phyloP scores from a whole-genome alignment of 2,888 invertebrate species.

The Keiferia lycopersicella region DNA sequence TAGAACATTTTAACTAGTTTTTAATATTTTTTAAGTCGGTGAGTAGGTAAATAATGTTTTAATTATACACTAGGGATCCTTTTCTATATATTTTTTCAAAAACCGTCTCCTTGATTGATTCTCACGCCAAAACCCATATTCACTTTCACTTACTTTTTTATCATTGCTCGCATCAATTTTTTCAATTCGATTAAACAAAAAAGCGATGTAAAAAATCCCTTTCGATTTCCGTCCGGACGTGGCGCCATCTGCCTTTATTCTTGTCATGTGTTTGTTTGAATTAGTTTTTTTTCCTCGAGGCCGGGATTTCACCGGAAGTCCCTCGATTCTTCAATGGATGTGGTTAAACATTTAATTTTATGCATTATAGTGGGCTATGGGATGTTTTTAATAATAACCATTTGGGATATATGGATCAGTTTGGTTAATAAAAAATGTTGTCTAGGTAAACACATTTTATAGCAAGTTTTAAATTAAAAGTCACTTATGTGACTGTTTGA shows the following conservation, averaged over 20 bases:
- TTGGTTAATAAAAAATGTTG: background rate
- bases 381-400: conserved; percentile 22
- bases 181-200: conserved; percentile 53
- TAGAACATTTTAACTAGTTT: no score
- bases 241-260: conserved; percentile 77
- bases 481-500: background rate
- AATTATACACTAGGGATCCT: no score
- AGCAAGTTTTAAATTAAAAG: background rate
- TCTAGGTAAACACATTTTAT: background rate
- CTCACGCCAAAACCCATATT: conserved; percentile 31
- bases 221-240: conserved; percentile 73
- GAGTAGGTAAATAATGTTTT: no score
- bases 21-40: no score
- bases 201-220: conserved; percentile 63
- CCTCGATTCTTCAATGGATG: conserved; percentile 50
- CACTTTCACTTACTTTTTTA: conserved; percentile 61
- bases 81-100: background rate
- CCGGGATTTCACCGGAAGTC: conserved; percentile 72
- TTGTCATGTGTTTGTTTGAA: conserved; percentile 72
- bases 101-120: background rate
- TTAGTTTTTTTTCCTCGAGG: conserved; percentile 55
- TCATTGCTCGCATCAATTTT: conserved; percentile 58
- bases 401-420: conserved; percentile 30
- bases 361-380: conserved; percentile 40
- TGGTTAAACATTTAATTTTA: conserved; percentile 60